These are phyloP conservation scores for Teleiodes luculella DNA, from an alignment of 2,888 invertebrate genomes.

Conservation along the genomic window DNA sequence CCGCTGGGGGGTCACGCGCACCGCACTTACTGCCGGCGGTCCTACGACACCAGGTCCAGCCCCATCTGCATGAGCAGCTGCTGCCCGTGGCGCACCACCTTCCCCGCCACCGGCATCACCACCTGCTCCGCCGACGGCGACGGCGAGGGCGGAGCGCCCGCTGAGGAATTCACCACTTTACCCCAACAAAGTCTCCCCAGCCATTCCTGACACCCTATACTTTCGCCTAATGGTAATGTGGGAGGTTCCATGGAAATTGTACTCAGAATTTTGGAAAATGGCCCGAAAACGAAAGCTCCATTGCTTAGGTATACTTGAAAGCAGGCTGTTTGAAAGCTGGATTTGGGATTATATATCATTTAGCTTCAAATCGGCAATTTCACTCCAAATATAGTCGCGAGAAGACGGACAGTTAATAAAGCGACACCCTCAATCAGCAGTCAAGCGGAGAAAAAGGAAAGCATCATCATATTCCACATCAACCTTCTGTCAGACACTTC, in stretches of 20 bases:
- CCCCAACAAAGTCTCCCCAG: neutral
- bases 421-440: constrained; percentile 57
- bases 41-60: constrained; percentile 50
- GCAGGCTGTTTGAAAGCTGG: neutral
- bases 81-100: constrained; percentile 57
- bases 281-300: neutral
- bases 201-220: neutral
- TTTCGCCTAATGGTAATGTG: neutral
- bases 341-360: neutral
- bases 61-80: constrained; percentile 49
- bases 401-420: constrained; percentile 49
- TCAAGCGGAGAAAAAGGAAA: constrained; percentile 33
- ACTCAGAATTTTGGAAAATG: neutral
- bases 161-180: neutral
- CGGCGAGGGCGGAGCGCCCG: constrained; percentile 30
- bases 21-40: constrained; percentile 62
- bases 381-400: constrained; percentile 7
- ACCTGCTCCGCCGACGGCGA: constrained; percentile 50
- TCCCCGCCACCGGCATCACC: constrained; percentile 68
- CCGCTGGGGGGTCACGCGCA: constrained; percentile 30
- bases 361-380: constrained; percentile 4
- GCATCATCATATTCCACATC: neutral
- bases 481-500: neutral
- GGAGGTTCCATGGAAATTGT: neutral
- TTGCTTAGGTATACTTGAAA: constrained; percentile 3